phyloP scores from a whole-genome alignment of 1,140 invertebrate species.

The Aphis craccivora region DNA sequence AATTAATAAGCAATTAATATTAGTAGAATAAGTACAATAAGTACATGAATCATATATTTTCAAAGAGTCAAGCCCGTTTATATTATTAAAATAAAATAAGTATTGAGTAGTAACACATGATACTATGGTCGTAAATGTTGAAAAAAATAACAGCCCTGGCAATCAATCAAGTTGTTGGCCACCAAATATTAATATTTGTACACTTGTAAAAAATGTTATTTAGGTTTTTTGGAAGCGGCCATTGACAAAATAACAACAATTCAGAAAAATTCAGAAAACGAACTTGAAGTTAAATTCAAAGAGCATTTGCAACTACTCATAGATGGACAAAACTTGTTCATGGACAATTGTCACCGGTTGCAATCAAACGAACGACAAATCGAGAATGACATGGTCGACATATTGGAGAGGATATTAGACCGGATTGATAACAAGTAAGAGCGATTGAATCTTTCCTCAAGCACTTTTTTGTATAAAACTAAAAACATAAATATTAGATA shows the following conservation, averaged over 20 bases:
- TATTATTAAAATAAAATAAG: neutral
- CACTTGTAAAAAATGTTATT: too few relatives aligned
- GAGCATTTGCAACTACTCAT: constrained; percentile 31
- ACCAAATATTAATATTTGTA: neutral
- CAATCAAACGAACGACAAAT: constrained; percentile 58
- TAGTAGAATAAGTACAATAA: too few relatives aligned
- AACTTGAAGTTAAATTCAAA: constrained; percentile 47
- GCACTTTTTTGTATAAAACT: too few relatives aligned
- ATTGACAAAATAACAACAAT: neutral
- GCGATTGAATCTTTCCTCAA: neutral
- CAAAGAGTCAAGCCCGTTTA: neutral
- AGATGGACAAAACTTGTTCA: constrained; percentile 44
- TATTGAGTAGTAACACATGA: too few relatives aligned
- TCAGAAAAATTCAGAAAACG: constrained; percentile 48
- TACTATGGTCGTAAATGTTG: neutral
- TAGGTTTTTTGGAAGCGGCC: constrained; percentile 41
- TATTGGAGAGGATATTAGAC: constrained; percentile 37
- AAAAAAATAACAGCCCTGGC: neutral
- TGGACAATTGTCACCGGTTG: constrained; percentile 45
- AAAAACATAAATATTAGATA: too few relatives aligned
- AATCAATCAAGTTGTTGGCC: neutral
- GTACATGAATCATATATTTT: neutral
- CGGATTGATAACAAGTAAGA: constrained; percentile 51
- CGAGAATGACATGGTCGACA: constrained; percentile 45
- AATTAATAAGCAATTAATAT: neutral